Evolutionary conservation across 64 coral and sea anemone genomes (phyloP).

Genomic region (Dendronephthya gigantea): DNA sequence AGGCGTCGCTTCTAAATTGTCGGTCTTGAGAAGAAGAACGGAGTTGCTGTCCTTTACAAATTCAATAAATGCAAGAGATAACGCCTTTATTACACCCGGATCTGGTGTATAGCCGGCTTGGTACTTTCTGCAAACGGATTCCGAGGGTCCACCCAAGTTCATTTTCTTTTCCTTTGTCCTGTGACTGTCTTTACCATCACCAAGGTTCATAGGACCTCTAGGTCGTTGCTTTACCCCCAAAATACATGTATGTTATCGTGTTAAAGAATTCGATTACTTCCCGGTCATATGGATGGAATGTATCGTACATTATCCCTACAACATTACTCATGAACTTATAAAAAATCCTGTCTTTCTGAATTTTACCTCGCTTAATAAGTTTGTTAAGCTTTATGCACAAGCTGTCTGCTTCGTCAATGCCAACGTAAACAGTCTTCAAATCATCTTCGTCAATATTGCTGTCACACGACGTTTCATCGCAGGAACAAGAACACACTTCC

Average conservation of each 20-base stretch:
- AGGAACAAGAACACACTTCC: conserved; percentile 33
- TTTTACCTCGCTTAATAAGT: conserved; percentile 41
- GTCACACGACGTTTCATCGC: conserved; percentile 25
- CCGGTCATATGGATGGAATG: not conserved
- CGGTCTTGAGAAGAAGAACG: conserved; percentile 12
- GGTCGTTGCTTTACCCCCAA: not conserved
- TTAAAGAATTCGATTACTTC: conserved; percentile 13
- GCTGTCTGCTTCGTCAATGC: conserved; percentile 44
- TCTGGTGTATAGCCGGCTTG: conserved; percentile 9
- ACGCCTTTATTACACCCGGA: not conserved
- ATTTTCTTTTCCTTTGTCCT: not conserved
- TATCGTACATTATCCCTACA: conserved; percentile 12
- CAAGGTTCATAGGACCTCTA: conserved; percentile 20
- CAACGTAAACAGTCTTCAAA: conserved; percentile 38
- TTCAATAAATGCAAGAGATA: not conserved
- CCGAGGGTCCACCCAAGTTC: not conserved
- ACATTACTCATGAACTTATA: conserved; percentile 42
- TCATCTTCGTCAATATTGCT: conserved; percentile 51
- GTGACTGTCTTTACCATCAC: not conserved
- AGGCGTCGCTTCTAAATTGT: not conserved
- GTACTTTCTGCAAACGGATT: not conserved
- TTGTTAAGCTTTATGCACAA: conserved; percentile 39
- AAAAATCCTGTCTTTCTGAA: conserved; percentile 40
- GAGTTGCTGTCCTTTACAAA: conserved; percentile 7
- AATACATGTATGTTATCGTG: conserved; percentile 7